These are phyloP conservation scores for Ectemnius cavifrons DNA, from an alignment of 2,888 invertebrate species.

Conservation along the genomic window DNA sequence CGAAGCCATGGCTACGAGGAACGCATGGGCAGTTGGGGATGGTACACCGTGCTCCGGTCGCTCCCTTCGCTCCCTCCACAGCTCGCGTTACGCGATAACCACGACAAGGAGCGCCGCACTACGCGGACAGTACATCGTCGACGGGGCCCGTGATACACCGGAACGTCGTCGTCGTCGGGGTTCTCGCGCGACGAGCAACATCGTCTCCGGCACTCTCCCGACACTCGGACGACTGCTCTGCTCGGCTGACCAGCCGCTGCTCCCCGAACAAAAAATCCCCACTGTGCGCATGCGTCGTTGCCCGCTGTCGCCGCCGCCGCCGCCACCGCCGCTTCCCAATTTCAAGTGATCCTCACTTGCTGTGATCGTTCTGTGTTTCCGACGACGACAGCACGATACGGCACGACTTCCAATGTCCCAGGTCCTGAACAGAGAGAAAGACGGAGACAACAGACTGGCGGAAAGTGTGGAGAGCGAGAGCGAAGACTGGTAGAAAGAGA, in stretches of 20 bases:
- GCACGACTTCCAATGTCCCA: too few species aligned
- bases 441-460: not conserved
- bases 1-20: slow-evolving; percentile 85
- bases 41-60: slow-evolving; percentile 15
- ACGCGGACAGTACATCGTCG: slow-evolving; percentile 40
- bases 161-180: slow-evolving; percentile 50
- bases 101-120: slow-evolving; percentile 3
- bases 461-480: not conserved
- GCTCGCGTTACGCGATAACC: slow-evolving; percentile 42
- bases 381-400: too few species aligned
- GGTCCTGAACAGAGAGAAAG: not conserved
- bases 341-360: slow-evolving; percentile 46
- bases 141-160: slow-evolving; percentile 30
- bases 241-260: slow-evolving; percentile 32
- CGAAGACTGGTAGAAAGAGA: not conserved
- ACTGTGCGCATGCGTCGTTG: slow-evolving; percentile 53
- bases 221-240: slow-evolving; percentile 52
- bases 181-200: slow-evolving; percentile 44
- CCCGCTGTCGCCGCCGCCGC: slow-evolving; percentile 3
- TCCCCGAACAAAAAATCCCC: slow-evolving; percentile 43
- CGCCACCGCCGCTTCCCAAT: slow-evolving; percentile 43
- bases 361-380: slow-evolving; percentile 14
- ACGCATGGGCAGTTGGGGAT: slow-evolving; percentile 62
- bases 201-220: slow-evolving; percentile 46
- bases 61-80: slow-evolving; percentile 16